Evolutionary conservation across 1,140 invertebrate species (phyloP).

Genomic region (Drosophila seguyi): DNA sequence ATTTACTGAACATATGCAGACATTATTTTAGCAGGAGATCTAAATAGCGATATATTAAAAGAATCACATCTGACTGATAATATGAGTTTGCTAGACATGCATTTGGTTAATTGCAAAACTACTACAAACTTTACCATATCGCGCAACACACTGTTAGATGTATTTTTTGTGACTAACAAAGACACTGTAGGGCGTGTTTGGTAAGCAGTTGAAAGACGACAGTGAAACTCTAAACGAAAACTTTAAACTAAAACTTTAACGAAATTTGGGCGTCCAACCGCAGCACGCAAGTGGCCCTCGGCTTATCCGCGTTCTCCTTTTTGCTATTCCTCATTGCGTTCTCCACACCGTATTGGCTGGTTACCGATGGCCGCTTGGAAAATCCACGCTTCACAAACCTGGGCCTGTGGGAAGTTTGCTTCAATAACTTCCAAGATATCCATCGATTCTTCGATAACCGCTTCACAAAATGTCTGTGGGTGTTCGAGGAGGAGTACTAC

Average conservation of each 20-base stretch:
- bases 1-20: too few relatives aligned
- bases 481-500: conserved; percentile 97
- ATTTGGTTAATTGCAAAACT: too few relatives aligned
- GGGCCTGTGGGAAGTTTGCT: conserved; percentile 97
- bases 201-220: conserved; percentile 7
- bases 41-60: too few relatives aligned
- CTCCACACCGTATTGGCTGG: conserved; percentile 96
- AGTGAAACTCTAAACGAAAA: conserved; percentile 1
- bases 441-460: conserved; percentile 92
- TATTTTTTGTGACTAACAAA: too few relatives aligned
- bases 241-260: neutral
- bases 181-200: conserved; percentile 17
- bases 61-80: too few relatives aligned
- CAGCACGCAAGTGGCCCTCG: conserved; percentile 90
- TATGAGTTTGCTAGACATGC: too few relatives aligned
- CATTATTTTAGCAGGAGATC: too few relatives aligned
- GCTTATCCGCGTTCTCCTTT: conserved; percentile 89
- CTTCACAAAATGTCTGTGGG: conserved; percentile 95
- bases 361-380: conserved; percentile 92
- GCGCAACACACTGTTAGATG: too few relatives aligned
- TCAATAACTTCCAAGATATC: conserved; percentile 92
- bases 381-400: conserved; percentile 93
- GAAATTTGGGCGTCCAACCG: conserved; percentile 88
- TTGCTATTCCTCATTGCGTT: conserved; percentile 94
- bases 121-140: too few relatives aligned